Evolutionary conservation across 2,113 vertebrate species (phyloP), one percentile per base, ranked within the genome.

Genomic region (Echinops telfairi): DNA sequence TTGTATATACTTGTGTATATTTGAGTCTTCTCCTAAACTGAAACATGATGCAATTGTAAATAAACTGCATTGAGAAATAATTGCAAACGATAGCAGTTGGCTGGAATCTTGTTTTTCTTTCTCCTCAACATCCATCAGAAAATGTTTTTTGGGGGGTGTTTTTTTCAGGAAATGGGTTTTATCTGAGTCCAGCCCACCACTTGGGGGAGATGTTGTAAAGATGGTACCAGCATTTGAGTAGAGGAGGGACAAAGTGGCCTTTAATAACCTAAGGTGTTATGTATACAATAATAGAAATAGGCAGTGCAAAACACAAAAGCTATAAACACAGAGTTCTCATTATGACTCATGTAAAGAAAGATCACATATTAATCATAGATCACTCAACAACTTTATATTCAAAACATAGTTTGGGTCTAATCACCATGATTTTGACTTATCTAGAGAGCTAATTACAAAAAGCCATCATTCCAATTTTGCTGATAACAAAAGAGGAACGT

Each of bases 141-240:
- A 7, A 9, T 66, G 4, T 40, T 40, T 40, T 40, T 40, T 40
- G 3, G 40, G 3, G 4, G 40, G 3, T 40, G 40, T 40, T 40
- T 40, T 40, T 40, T 40, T 40, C 40, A 1, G 58, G 29, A 43
- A 7, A 9, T 66, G 4, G 36, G 0, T 43, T 83, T 33, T 73
- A 5, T 29, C 22, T 47, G 31, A 17, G 8, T n/a, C 40, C 58
- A 80, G 20, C 53, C 47, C 27, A 33, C 94, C 97, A 95, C 93
- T 78, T 92, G 95, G 94, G 92, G 93, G 96, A 38, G 88, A 82
- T 92, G 60, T 92, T 96, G 88, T 88, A 77, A 95, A 91, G 89
- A 85, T 2, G 6, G 31, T 88, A 14, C 53, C 62, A 86, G 36
- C 43, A 31, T 3, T 58, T 62, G 0, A 4, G 27, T 29, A 38